Evolutionary conservation across 2,888 invertebrate genomes (phyloP).

Genomic region (Leistus spinibarbis): DNA sequence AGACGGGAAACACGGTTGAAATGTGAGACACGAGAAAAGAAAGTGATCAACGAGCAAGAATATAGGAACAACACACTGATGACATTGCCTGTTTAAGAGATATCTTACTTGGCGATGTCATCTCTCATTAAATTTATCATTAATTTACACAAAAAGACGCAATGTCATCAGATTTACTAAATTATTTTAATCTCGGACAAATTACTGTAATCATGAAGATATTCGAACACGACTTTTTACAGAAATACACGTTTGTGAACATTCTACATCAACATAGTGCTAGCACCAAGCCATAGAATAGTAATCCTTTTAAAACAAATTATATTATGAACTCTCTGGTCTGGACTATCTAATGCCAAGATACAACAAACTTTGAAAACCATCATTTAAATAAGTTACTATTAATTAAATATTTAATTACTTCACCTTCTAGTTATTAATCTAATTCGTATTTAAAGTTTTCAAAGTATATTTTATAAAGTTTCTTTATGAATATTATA

Average conservation of each 20-base stretch:
- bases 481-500: background rate
- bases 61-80: background rate
- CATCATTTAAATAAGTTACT: background rate
- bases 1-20: background rate
- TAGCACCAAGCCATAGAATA: background rate
- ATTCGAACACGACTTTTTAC: too few species aligned
- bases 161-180: too few species aligned
- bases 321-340: too few species aligned
- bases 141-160: background rate
- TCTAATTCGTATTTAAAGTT: too few species aligned
- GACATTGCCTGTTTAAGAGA: background rate
- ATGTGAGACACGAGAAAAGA: background rate
- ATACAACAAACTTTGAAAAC: too few species aligned
- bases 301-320: too few species aligned
- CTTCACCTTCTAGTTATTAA: background rate
- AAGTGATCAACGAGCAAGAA: background rate
- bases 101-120: background rate
- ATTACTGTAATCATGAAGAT: too few species aligned
- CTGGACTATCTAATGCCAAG: too few species aligned
- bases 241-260: too few species aligned
- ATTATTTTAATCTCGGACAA: too few species aligned
- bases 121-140: background rate
- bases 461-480: background rate
- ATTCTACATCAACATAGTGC: background rate
- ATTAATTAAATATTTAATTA: background rate